Evolutionary conservation across 2,113 vertebrate species (phyloP).

Genomic region (Elephantulus edwardii): DNA sequence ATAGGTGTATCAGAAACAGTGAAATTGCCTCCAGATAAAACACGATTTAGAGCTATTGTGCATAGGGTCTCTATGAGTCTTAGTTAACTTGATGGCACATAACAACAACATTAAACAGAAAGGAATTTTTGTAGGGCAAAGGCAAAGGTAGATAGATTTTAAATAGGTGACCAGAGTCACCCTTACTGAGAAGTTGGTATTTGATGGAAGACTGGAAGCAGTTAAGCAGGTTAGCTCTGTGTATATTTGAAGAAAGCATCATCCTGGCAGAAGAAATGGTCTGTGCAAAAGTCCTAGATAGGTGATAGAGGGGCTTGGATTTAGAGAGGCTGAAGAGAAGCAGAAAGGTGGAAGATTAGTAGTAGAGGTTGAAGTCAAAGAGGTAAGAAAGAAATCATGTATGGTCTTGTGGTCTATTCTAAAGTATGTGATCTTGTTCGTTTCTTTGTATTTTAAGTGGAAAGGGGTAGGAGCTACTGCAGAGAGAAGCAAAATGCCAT

Average conservation of each 20-base stretch:
- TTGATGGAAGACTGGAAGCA: not conserved
- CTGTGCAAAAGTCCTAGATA: not conserved
- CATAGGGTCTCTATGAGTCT: too few relatives aligned
- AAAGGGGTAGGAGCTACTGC: not conserved
- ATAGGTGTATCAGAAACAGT: too few relatives aligned
- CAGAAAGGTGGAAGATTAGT: not conserved
- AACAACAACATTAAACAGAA: too few relatives aligned
- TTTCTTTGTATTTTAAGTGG: not conserved
- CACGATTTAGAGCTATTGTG: too few relatives aligned
- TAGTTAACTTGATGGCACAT: too few relatives aligned
- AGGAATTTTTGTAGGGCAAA: too few relatives aligned
- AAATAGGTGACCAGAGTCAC: not conserved
- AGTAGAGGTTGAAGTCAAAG: not conserved
- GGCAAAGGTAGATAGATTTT: not conserved
- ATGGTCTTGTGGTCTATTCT: not conserved
- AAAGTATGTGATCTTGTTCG: not conserved
- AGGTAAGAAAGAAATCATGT: not conserved
- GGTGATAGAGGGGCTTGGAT: accelerated
- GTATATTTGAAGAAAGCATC: not conserved
- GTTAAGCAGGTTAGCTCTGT: not conserved
- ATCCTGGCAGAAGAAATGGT: not conserved
- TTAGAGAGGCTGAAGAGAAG: not conserved
- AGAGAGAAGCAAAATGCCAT: not conserved
- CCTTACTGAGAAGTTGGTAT: not conserved
- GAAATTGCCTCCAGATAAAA: too few relatives aligned